Conservation (phyloP, 2,797 vertebrate species). For the Gymnoscopelus braueri region DNA sequence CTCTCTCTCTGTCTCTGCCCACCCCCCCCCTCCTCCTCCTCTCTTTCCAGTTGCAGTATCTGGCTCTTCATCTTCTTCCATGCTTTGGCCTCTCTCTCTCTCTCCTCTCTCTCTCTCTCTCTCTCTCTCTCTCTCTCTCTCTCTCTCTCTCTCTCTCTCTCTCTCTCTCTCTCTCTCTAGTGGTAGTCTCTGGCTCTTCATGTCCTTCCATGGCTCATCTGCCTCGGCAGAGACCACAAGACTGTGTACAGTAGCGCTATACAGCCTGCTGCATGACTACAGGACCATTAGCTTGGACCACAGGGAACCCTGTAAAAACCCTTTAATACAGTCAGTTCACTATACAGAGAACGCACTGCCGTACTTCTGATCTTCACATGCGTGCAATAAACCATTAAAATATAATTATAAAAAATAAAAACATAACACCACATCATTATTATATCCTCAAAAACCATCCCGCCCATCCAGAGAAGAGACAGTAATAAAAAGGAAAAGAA, state of each 20-base stretch:
- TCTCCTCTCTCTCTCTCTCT: constrained; percentile 15
- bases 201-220: constrained; percentile 35
- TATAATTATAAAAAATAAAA: too few species aligned
- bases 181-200: constrained; percentile 14
- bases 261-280: constrained; percentile 38
- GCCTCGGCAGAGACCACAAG: constrained; percentile 22
- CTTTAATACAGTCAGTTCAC: constrained; percentile 43
- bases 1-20: too few species aligned
- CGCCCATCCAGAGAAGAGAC: too few species aligned
- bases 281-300: constrained; percentile 35
- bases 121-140: constrained; percentile 10
- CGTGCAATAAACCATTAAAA: too few species aligned
- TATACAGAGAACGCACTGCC: constrained; percentile 35
- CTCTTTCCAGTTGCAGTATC: constrained; percentile 1
- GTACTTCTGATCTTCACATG: too few species aligned
- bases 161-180: constrained; percentile 5
- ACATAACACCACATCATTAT: too few species aligned
- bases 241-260: constrained; percentile 48
- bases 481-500: too few species aligned
- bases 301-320: constrained; percentile 29
- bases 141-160: constrained; percentile 22
- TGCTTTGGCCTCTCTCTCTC: constrained; percentile 17
- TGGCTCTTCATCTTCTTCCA: neutral
- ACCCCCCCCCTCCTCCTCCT: neutral
- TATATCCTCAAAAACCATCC: too few species aligned